A percentile compares a stretch with the other conserved stretches of the same genome.
phyloP scores from a whole-genome alignment of 2,113 vertebrate genomes.

The Madoqua kirkii region DNA sequence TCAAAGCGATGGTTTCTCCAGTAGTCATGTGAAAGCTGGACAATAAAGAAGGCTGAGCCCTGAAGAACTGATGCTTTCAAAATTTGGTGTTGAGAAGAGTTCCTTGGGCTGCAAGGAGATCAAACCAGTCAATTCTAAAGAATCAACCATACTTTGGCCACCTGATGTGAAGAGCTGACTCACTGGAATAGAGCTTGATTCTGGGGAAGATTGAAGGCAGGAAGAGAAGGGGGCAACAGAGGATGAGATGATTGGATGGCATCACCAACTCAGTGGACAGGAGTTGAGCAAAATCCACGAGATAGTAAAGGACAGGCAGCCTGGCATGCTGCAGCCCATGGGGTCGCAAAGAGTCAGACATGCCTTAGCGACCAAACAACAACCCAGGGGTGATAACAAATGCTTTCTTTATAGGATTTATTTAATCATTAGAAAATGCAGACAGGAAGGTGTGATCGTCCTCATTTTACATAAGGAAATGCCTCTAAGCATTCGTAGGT shows the following conservation, averaged over 20 bases:
- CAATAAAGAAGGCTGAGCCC: not conserved
- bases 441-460: fast-evolving
- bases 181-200: not conserved
- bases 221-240: not conserved
- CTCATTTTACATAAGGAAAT: not conserved
- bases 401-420: not conserved
- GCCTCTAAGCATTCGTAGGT: not conserved
- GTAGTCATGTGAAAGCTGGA: not conserved
- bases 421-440: not conserved
- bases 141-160: not conserved
- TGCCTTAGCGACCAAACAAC: not conserved
- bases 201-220: not conserved
- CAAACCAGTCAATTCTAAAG: not conserved
- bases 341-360: not conserved
- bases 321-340: not conserved
- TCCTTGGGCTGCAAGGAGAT: not conserved
- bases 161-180: not conserved
- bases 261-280: not conserved
- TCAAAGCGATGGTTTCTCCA: not conserved
- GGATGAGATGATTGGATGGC: not conserved
- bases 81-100: not conserved
- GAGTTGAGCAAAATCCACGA: not conserved
- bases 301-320: not conserved
- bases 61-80: not conserved
- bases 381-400: not conserved